Evolutionary conservation across 2,113 vertebrate species (phyloP).

Genomic region (Entelurus aequoreus): DNA sequence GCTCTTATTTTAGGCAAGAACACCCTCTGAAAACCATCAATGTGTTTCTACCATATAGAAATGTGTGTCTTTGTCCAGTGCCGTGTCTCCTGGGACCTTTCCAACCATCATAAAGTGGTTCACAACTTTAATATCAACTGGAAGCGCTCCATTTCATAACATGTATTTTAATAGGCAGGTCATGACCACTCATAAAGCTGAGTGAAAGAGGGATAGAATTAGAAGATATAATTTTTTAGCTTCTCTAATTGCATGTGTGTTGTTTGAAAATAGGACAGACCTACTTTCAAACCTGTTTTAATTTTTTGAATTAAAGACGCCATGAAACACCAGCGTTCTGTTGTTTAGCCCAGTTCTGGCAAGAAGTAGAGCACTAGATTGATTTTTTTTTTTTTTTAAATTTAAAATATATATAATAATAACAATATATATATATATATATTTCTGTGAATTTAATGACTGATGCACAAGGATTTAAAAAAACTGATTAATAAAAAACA

Average conservation of each 20-base stretch:
- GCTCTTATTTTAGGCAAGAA: neutral
- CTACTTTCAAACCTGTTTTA: conserved; percentile 28
- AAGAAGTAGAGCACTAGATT: conserved; percentile 12
- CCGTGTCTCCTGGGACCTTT: conserved; percentile 2
- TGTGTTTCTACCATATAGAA: neutral
- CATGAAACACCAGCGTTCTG: neutral
- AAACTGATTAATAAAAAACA: too few relatives aligned
- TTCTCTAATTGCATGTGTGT: conserved; percentile 24
- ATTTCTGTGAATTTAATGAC: too few relatives aligned
- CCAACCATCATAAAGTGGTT: neutral
- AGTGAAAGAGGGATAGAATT: neutral
- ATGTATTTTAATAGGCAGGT: conserved; percentile 25
- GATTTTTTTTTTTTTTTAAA: too few relatives aligned
- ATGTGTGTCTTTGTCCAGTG: neutral
- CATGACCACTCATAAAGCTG: conserved; percentile 22
- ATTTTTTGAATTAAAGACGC: conserved; percentile 28
- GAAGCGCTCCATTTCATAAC: conserved; percentile 10
- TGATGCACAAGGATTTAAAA: too few relatives aligned
- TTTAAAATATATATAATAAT: too few relatives aligned
- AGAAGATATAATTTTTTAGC: neutral
- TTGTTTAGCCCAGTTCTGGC: conserved; percentile 21
- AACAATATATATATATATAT: too few relatives aligned
- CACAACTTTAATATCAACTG: conserved; percentile 3
- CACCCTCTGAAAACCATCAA: neutral
- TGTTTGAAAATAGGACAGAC: conserved; percentile 44